A percentile compares a stretch with the other conserved stretches of the same genome.
Evolutionary conservation across 2,888 invertebrate species (phyloP).

Genomic region (Aphidius colemani): DNA sequence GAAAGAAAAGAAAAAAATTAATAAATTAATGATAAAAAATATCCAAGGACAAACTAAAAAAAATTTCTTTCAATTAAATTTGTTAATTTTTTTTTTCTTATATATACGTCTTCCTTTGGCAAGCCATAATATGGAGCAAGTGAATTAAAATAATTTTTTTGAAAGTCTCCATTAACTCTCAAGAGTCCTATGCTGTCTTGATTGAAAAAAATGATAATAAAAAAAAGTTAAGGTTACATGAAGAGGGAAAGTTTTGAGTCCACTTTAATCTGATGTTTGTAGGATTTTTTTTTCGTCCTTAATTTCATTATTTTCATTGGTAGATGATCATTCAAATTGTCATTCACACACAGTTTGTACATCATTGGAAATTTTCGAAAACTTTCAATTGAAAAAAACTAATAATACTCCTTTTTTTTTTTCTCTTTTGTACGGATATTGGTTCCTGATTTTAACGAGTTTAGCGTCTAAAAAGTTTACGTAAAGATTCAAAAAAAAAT

Average conservation of each 20-base stretch:
- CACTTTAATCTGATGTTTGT: background rate
- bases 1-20: too few relatives aligned
- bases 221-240: constrained; percentile 7
- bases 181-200: background rate
- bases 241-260: constrained; percentile 2
- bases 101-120: background rate
- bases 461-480: constrained; percentile 43
- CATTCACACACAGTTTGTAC: too few relatives aligned
- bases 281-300: too few relatives aligned
- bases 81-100: background rate
- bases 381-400: too few relatives aligned
- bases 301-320: too few relatives aligned
- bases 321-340: too few relatives aligned
- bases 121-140: constrained; percentile 18
- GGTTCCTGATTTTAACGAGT: constrained; percentile 44
- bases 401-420: too few relatives aligned
- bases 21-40: too few relatives aligned
- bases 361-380: too few relatives aligned
- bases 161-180: constrained; percentile 15
- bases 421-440: constrained; percentile 24
- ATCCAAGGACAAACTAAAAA: too few relatives aligned
- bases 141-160: constrained; percentile 15
- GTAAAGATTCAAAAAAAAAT: too few relatives aligned
- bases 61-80: constrained; percentile 4
- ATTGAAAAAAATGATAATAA: constrained; percentile 1